phyloP scores from a whole-genome alignment of 2,797 vertebrate genomes.

The Varecia variegata region DNA sequence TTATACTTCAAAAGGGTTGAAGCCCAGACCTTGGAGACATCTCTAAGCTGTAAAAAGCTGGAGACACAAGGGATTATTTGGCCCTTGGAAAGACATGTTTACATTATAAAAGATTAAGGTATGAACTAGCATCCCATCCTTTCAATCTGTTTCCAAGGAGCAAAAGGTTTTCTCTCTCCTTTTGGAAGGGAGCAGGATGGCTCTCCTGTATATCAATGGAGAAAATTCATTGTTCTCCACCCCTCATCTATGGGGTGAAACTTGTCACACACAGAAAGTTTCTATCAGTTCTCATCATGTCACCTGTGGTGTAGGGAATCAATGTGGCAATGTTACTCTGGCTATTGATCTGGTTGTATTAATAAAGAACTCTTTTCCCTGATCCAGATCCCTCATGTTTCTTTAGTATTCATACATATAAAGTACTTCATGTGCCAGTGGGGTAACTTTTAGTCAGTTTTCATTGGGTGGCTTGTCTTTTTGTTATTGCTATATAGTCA shows the following conservation, averaged over 20 bases:
- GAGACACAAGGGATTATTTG: neutral
- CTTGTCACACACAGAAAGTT: neutral
- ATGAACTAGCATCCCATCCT: neutral
- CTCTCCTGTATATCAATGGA: neutral
- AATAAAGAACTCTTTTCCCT: neutral
- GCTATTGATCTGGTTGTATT: neutral
- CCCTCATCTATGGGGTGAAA: neutral
- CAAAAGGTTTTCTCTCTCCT: neutral
- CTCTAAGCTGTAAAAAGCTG: conserved; percentile 9
- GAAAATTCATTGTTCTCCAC: neutral
- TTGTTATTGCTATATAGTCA: no score
- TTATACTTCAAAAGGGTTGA: conserved; percentile 5
- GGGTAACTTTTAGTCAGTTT: neutral
- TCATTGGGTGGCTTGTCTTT: no score
- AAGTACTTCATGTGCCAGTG: neutral
- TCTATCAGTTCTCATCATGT: neutral
- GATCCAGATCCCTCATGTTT: neutral
- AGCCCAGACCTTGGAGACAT: neutral
- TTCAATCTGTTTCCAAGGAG: neutral
- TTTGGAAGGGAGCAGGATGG: neutral
- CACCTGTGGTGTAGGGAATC: neutral
- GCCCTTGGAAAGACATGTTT: neutral
- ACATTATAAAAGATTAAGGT: neutral
- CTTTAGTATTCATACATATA: neutral
- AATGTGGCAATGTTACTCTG: neutral